Conservation (phyloP, 2,888 invertebrate genomes). For the Eudasyphora cyanicolor region DNA sequence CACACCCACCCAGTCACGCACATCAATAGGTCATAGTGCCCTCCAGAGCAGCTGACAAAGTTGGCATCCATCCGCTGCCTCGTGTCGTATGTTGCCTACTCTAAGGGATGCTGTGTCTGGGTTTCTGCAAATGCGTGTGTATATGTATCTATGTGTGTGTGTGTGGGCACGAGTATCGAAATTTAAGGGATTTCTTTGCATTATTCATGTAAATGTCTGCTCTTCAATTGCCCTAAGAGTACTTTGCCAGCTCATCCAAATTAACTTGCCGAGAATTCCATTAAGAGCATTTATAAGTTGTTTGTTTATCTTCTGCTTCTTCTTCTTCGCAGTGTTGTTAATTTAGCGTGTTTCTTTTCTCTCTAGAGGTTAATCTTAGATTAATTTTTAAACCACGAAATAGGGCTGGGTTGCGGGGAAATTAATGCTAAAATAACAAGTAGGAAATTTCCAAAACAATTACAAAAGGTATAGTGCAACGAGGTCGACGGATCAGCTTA, state of each 20-base stretch:
- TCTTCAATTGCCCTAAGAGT: constrained; percentile 26
- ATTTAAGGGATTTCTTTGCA: constrained; percentile 13
- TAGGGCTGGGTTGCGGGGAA: no score
- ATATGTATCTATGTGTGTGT: not conserved
- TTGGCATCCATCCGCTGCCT: not conserved
- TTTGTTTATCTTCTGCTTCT: no score
- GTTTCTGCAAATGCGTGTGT: not conserved
- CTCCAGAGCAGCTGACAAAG: not conserved
- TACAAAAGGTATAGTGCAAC: no score
- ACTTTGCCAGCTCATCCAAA: constrained; percentile 15
- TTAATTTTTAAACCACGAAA: no score
- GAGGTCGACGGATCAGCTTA: no score
- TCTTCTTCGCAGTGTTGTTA: not conserved
- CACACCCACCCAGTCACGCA: not conserved
- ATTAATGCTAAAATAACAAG: no score
- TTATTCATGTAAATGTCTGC: constrained; percentile 20
- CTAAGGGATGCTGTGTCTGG: not conserved
- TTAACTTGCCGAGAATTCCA: not conserved
- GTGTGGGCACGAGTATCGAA: not conserved
- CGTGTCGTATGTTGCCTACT: not conserved
- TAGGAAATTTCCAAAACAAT: no score
- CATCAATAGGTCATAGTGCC: not conserved
- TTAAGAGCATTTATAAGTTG: constrained; percentile 7
- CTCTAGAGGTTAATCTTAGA: no score
- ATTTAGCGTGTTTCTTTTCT: not conserved